Evolutionary conservation across 2,888 invertebrate genomes (phyloP).

Genomic region (Thereva nobilitata): DNA sequence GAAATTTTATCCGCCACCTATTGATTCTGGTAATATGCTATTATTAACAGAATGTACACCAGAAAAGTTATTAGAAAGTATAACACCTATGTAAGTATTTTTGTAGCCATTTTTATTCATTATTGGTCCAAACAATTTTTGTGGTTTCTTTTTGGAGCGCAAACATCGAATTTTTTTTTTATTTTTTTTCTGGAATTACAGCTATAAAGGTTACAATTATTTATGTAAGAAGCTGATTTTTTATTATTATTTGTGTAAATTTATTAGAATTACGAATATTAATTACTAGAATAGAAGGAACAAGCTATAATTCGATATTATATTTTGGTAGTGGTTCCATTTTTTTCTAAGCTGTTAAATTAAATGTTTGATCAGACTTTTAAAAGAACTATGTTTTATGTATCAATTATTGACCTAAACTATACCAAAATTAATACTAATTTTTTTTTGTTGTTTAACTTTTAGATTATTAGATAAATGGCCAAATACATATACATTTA

Average conservation of each 20-base stretch:
- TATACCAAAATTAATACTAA: not conserved
- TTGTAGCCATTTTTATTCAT: not conserved
- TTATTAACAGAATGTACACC: constrained; percentile 61
- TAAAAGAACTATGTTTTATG: not conserved
- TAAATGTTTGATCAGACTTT: not conserved
- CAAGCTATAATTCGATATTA: too few species aligned
- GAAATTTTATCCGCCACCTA: constrained; percentile 62
- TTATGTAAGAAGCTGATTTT: too few species aligned
- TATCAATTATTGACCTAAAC: constrained; percentile 1
- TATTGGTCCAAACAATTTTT: not conserved
- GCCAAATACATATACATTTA: constrained; percentile 91
- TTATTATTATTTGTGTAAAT: too few species aligned
- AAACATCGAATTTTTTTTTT: not conserved
- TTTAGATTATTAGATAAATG: constrained; percentile 68
- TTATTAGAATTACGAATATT: too few species aligned
- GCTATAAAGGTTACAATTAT: too few species aligned
- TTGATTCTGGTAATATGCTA: constrained; percentile 60
- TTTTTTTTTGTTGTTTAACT: not conserved
- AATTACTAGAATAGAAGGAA: too few species aligned
- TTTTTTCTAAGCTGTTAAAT: too few species aligned
- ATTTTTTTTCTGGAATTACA: not conserved
- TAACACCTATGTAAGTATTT: constrained; percentile 60
- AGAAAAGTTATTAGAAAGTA: constrained; percentile 61
- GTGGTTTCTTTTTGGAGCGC: too few species aligned
- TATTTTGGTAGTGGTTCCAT: too few species aligned